Base-by-base conservation (phyloP, 2,888 invertebrate species). In the Andrena praecox region DNA sequence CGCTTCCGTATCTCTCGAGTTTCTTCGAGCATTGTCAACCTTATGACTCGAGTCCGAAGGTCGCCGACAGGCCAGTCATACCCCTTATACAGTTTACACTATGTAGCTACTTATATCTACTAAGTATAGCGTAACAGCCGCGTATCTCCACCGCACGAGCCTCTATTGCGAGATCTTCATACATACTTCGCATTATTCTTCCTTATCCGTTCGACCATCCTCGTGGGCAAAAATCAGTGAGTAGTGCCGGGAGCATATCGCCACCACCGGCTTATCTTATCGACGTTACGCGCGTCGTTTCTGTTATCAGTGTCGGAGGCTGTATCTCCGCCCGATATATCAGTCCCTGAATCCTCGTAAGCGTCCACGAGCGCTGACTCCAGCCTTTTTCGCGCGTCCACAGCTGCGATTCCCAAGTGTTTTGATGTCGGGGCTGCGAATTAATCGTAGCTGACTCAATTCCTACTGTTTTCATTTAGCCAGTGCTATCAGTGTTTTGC, bases 31-130 rank as follows among this genome's bases (percentile, higher is more conserved):
- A 60, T 84, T 77, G 83, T 81, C 87, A 72, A 80, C 76, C 78
- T 80, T 83, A 77, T 42, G 85, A 85, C 76, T 78, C 66, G 71
- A 75, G 87, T 86, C 77, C 88, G 87, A 88, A 87, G 88, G 87
- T 87, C 82, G 75, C 6, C 10, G 10, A n/a, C 2, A 69, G 31
- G 33, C 48, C 66, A 12, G 1, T n/a, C 50, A 29, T 7, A 0
- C 71, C n/a, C 4, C 4, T 73, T 20, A 20, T 20, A 20, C 20
- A 2, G 27, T 2, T 42, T 3, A 20, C 33, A 29, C 29, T 29
- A 3, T 10, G 7, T 42, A 3, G 7, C 3, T 42, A 4, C 35
- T 42, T 12, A 12, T 42, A 42, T 42, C 16, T 42, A 42, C 16
- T 5, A 42, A 42, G 16, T 42, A 42, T 42, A 42, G 35, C 12